phyloP scores from a whole-genome alignment of 2,113 vertebrate species.

The Pollimyrus isidori region DNA sequence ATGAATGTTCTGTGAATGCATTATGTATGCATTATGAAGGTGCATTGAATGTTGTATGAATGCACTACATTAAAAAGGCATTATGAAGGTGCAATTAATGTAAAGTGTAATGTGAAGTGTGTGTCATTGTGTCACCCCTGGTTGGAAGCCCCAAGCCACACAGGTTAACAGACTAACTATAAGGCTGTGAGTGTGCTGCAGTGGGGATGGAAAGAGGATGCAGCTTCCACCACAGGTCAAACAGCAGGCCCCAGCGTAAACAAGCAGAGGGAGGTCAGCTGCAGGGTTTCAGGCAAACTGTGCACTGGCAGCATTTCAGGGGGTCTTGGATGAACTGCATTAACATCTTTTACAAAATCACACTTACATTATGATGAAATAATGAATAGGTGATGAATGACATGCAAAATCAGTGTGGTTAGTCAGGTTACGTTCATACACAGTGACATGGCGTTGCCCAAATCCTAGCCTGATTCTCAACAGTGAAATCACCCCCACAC shows the following conservation, averaged over 20 bases:
- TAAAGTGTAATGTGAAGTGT: not conserved
- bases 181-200: not conserved
- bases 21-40: not conserved
- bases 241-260: not conserved
- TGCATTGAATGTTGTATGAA: not conserved
- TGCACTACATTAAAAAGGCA: not conserved
- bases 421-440: not conserved
- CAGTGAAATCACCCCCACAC: not conserved
- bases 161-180: not conserved
- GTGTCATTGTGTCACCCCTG: not conserved
- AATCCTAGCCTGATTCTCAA: not conserved
- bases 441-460: not conserved
- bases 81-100: not conserved
- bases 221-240: not conserved
- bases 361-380: not conserved
- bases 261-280: not conserved
- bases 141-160: not conserved
- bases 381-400: not conserved
- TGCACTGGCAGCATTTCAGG: not conserved
- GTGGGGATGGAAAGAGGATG: not conserved
- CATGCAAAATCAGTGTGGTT: not conserved
- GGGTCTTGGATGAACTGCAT: not conserved
- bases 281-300: not conserved
- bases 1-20: not conserved
- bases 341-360: not conserved